Conservation (phyloP, 2,113 vertebrate genomes). For the Pristiophorus japonicus region DNA sequence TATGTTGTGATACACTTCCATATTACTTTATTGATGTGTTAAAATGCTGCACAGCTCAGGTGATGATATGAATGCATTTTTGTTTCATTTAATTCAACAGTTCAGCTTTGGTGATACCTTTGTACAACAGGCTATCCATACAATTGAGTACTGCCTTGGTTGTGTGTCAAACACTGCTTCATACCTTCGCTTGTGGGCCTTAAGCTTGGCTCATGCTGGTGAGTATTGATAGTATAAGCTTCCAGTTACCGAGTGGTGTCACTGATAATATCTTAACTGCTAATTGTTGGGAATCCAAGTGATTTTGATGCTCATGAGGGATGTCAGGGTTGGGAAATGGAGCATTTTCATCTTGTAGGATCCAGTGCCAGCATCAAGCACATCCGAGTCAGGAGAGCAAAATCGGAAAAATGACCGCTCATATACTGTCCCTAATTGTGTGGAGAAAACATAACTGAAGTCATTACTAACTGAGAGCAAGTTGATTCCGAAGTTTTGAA, state of each 20-base stretch:
- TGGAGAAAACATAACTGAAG: background rate
- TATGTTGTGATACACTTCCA: no score
- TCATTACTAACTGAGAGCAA: background rate
- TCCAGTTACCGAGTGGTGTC: background rate
- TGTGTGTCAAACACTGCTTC: constrained; percentile 53
- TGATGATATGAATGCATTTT: background rate
- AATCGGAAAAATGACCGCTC: background rate
- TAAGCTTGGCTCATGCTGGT: constrained; percentile 51
- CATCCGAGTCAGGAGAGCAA: background rate
- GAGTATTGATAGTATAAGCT: background rate
- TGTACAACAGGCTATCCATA: constrained; percentile 49
- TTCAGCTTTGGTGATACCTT: constrained; percentile 44
- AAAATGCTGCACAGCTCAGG: background rate
- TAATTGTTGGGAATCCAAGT: background rate
- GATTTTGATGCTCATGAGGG: background rate
- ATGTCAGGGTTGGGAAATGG: background rate
- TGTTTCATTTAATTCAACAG: constrained; percentile 38
- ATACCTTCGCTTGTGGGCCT: constrained; percentile 50
- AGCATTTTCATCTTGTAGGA: background rate
- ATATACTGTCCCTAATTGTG: background rate
- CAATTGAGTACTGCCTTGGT: constrained; percentile 50
- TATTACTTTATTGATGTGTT: background rate
- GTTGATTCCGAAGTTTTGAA: background rate
- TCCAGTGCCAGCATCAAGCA: background rate
- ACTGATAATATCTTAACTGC: background rate